Base-by-base conservation (phyloP, 1,140 invertebrate species). In the Chrysomallon squamiferum region DNA sequence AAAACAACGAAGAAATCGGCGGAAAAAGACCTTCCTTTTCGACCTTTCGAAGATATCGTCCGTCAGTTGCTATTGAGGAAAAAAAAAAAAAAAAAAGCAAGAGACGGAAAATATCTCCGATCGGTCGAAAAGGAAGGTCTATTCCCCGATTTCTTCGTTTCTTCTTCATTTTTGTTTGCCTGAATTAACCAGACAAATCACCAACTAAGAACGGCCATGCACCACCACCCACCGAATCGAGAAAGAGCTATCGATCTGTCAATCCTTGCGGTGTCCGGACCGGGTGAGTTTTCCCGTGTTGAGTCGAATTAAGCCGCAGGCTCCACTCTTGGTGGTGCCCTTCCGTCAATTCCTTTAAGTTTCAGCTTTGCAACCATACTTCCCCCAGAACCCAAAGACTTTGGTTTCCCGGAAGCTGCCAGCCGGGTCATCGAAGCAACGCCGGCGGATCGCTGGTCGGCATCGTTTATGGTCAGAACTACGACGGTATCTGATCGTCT, bases 291-390 rank as follows among this genome's bases (percentile, higher is more conserved):
- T 92, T 88, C 89, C 89, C 89, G 89, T 90, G 90, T 91, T 91
- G 91, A 93, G 92, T 93, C 92, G 93, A 94, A 93, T 93, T 92
- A 92, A 92, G 91, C 92, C 90, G 90, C 92, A 93, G 91, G 91
- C 91, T 92, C 91, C 90, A 92, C 91, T 93, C 90, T 91, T 93
- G 91, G 91, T 93, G 91, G 92, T 93, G 85, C 83, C 85, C 85
- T 86, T 86, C 85, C 77, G 84, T 85, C 85, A 86, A 93, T 93
- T 93, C 89, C 92, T 93, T 93, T 92, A 92, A 92, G 91, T 93
- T 93, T 93, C 92, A 93, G 91, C 91, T 91, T 94, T 93, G 92
- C 91, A 91, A 93, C 91, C 92, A 93, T 92, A 92, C 91, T 92
- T 88, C 92, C 91, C 90, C 91, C 89, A 89, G 90, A 93, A 90